Evolutionary conservation across 2,113 vertebrate genomes (phyloP).

Genomic region (Dendropsophus ebraccatus): DNA sequence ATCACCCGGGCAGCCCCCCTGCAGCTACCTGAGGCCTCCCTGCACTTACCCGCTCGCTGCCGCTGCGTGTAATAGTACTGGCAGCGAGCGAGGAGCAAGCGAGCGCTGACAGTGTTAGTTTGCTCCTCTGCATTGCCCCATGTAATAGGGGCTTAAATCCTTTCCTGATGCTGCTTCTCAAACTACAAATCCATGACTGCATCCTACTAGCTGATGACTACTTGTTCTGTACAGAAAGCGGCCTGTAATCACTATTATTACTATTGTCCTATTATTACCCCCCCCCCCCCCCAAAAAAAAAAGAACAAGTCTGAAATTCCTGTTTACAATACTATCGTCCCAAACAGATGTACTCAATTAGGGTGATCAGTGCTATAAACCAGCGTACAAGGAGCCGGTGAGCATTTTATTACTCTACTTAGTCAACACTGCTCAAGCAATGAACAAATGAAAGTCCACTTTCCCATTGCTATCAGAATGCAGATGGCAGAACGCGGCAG

Average conservation of each 20-base stretch:
- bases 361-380: neutral
- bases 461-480: slow-evolving; percentile 45
- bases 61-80: too few relatives aligned
- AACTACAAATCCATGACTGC: too few relatives aligned
- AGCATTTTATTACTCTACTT: slow-evolving; percentile 3
- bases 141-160: too few relatives aligned
- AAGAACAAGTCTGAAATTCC: neutral
- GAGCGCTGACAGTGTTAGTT: too few relatives aligned
- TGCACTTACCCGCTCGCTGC: too few relatives aligned
- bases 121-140: too few relatives aligned
- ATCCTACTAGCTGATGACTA: neutral
- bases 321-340: slow-evolving; percentile 11
- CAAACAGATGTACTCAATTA: slow-evolving; percentile 24
- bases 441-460: slow-evolving; percentile 45
- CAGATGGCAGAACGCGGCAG: slow-evolving; percentile 45
- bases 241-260: neutral
- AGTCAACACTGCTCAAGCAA: slow-evolving; percentile 6
- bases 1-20: too few relatives aligned
- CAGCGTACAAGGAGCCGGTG: neutral
- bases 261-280: neutral
- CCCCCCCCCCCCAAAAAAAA: too few relatives aligned
- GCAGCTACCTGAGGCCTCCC: too few relatives aligned
- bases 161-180: too few relatives aligned
- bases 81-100: too few relatives aligned
- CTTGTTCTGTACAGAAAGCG: neutral